phyloP scores from a whole-genome alignment of 2,113 vertebrate species.

The Catagonus wagneri region DNA sequence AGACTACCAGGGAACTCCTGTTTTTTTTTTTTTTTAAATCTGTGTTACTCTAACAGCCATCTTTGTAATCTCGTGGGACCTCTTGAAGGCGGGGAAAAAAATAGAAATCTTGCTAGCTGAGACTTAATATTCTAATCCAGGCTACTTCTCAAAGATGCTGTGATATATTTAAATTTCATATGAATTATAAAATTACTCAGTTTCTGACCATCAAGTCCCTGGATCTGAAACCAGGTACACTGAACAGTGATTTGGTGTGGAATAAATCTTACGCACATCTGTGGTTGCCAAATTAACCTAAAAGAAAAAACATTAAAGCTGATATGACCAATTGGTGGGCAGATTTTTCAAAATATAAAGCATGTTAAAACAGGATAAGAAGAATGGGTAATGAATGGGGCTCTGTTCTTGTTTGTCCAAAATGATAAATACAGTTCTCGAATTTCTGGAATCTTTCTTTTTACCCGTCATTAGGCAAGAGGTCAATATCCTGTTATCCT shows the following conservation, averaged over 20 bases:
- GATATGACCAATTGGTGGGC: not conserved
- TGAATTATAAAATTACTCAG: not conserved
- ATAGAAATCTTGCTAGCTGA: not conserved
- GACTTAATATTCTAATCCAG: not conserved
- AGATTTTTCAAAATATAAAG: not conserved
- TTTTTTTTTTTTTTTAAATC: no score
- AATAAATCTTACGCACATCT: not conserved
- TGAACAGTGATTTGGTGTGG: not conserved
- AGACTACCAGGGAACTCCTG: no score
- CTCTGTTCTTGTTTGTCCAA: not conserved
- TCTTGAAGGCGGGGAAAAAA: not conserved
- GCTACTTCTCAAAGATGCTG: not conserved
- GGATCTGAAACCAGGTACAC: not conserved
- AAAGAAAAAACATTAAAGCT: conserved; percentile 13
- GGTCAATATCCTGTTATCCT: not conserved
- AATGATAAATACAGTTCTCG: not conserved
- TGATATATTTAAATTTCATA: not conserved
- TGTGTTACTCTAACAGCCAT: not conserved
- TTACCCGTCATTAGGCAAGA: not conserved
- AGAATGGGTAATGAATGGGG: not conserved
- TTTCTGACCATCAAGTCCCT: not conserved
- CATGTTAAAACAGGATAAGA: not conserved
- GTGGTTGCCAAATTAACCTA: not conserved
- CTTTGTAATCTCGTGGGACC: not conserved
- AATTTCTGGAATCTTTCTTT: not conserved